Percentiles rank a stretch among this genome's conserved stretches.
Evolutionary conservation across 2,113 vertebrate genomes (phyloP).

Genomic region (Alectura lathami): DNA sequence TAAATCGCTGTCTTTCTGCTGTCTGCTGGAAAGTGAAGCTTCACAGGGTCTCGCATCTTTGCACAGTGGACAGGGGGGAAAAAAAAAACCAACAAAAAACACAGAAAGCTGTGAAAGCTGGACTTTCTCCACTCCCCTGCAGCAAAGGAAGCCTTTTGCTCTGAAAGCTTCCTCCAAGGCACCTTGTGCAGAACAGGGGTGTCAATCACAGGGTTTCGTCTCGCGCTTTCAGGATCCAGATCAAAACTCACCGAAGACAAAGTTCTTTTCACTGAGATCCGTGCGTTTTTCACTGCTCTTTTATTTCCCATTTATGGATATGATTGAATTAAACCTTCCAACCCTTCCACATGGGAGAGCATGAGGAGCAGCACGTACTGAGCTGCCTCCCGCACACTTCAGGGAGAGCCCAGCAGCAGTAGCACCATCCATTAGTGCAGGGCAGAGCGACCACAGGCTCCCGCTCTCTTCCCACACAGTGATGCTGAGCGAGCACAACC

Average conservation of each 20-base stretch:
- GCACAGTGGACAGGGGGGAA: background rate
- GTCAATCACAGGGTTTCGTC: slow-evolving; percentile 45
- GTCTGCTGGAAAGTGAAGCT: background rate
- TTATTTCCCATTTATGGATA: slow-evolving; percentile 48
- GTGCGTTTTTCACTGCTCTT: background rate
- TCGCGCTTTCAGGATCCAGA: slow-evolving; percentile 33
- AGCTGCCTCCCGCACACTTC: background rate
- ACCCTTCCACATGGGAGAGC: slow-evolving; percentile 21
- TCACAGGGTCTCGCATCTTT: background rate
- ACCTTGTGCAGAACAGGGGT: slow-evolving; percentile 39
- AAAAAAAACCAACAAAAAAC: background rate
- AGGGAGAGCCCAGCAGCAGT: background rate
- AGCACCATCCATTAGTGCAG: background rate
- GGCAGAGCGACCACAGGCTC: background rate
- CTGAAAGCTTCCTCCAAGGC: slow-evolving; percentile 39
- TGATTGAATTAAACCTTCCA: slow-evolving; percentile 60
- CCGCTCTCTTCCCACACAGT: background rate
- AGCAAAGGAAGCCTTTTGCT: slow-evolving; percentile 51
- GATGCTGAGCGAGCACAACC: background rate
- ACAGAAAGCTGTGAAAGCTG: slow-evolving; percentile 1
- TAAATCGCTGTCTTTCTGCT: background rate
- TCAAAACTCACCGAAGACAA: slow-evolving; percentile 31
- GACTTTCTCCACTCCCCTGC: slow-evolving; percentile 25
- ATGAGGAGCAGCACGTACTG: background rate
- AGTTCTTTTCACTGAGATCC: background rate